Conservation (phyloP, 1,140 invertebrate species). For the Drosophila mojavensis region DNA sequence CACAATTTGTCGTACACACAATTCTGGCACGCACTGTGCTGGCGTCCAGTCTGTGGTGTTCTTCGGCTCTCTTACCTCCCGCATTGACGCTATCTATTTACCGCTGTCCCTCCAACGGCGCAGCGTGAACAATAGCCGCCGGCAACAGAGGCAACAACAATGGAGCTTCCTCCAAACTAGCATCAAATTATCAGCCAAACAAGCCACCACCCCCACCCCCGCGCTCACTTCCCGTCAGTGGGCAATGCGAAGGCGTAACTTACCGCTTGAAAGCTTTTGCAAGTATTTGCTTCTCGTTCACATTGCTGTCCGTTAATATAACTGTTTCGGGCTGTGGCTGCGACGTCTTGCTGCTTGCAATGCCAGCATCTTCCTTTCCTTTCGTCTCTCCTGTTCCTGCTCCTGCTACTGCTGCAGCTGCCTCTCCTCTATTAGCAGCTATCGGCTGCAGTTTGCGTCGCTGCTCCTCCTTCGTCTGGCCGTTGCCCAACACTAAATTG, state of each 20-base stretch:
- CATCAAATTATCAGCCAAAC: constrained; percentile 75
- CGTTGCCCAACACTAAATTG: constrained; percentile 60
- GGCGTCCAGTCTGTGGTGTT: constrained; percentile 14
- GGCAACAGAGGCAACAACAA: constrained; percentile 47
- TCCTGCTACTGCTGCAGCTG: constrained; percentile 6
- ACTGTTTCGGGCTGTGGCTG: constrained; percentile 82
- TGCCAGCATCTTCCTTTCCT: background rate
- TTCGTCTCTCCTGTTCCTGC: constrained; percentile 5
- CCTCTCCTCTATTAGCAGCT: constrained; percentile 37
- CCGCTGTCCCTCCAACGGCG: constrained; percentile 53
- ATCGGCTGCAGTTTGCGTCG: constrained; percentile 46
- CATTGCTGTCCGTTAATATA: constrained; percentile 83
- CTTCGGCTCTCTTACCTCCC: background rate
- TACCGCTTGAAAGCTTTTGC: constrained; percentile 83
- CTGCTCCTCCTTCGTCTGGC: constrained; percentile 29
- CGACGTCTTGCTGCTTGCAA: constrained; percentile 56
- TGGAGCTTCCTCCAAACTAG: constrained; percentile 69
- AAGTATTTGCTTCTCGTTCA: constrained; percentile 83
- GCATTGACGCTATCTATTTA: background rate
- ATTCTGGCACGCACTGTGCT: constrained; percentile 58
- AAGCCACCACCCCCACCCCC: constrained; percentile 15
- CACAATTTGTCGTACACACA: constrained; percentile 62
- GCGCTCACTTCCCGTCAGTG: background rate
- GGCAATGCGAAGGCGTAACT: constrained; percentile 45
- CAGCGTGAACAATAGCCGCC: constrained; percentile 58